Percentiles rank a stretch among this genome's conserved stretches.
These are phyloP conservation scores for Tinea semifulvella DNA, from an alignment of 2,888 invertebrate species.

Conservation along the genomic window DNA sequence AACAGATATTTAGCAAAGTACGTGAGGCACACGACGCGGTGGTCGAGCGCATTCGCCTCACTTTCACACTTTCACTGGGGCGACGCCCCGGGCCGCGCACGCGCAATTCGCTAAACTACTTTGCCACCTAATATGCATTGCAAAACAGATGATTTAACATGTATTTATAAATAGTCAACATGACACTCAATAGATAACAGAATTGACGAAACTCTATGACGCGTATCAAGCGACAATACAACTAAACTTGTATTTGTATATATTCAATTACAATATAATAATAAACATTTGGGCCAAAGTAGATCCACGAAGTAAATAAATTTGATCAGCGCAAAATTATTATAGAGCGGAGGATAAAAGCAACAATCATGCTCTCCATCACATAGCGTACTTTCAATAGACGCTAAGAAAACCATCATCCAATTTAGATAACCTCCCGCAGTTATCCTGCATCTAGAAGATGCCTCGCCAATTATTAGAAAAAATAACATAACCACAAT, in stretches of 20 bases:
- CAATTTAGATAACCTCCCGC: constrained; percentile 37
- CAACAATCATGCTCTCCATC: constrained; percentile 9
- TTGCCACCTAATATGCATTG: constrained; percentile 32
- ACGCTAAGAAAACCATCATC: constrained; percentile 29
- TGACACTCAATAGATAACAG: neutral
- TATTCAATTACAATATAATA: neutral
- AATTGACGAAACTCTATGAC: neutral
- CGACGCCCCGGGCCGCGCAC: constrained; percentile 36
- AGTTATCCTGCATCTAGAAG: constrained; percentile 31
- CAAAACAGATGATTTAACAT: constrained; percentile 56
- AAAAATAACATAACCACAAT: constrained; percentile 34
- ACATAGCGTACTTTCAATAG: constrained; percentile 11
- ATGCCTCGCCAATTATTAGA: constrained; percentile 24
- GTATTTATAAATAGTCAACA: constrained; percentile 9
- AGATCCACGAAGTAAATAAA: neutral
- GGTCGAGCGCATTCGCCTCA: constrained; percentile 54
- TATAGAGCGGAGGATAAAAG: constrained; percentile 11
- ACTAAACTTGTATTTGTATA: too few relatives aligned
- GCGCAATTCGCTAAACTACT: constrained; percentile 30
- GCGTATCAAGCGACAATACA: too few relatives aligned
- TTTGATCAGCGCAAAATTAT: constrained; percentile 3
- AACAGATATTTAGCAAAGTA: neutral
- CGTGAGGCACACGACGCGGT: constrained; percentile 4
- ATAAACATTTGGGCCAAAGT: neutral
- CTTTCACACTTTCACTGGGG: constrained; percentile 66